Conservation (phyloP, 1,140 invertebrate genomes). For the Plodia interpunctella region DNA sequence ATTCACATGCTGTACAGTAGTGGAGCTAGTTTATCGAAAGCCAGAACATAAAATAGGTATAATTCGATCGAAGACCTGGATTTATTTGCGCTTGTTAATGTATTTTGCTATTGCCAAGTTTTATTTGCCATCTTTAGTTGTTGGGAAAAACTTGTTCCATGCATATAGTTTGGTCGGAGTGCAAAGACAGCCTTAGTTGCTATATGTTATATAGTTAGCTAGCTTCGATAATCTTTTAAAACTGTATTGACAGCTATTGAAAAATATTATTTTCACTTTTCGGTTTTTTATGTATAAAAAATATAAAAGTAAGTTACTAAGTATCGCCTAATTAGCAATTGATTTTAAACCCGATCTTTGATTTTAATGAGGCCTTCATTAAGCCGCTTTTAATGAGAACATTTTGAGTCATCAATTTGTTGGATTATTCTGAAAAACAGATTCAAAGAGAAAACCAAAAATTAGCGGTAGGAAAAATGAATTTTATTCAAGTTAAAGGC, state of each 20-base stretch:
- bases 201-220: too few relatives aligned
- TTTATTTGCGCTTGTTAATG: constrained; percentile 15
- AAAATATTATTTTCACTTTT: background rate
- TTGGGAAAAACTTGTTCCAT: background rate
- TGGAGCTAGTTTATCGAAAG: background rate
- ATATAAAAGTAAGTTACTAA: too few relatives aligned
- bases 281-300: background rate
- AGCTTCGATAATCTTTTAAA: too few relatives aligned
- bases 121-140: background rate
- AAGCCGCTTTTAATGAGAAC: constrained; percentile 16
- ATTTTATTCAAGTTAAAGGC: constrained; percentile 57
- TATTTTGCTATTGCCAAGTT: background rate
- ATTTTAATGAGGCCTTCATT: constrained; percentile 17
- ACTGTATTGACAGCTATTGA: too few relatives aligned
- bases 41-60: background rate
- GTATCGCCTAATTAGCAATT: constrained; percentile 12
- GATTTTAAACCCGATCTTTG: constrained; percentile 17
- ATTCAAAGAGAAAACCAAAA: constrained; percentile 25
- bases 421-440: constrained; percentile 16
- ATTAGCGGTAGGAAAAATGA: constrained; percentile 38
- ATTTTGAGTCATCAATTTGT: constrained; percentile 16
- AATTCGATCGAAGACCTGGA: constrained; percentile 18
- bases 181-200: too few relatives aligned
- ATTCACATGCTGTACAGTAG: background rate
- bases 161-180: too few relatives aligned